These are phyloP conservation scores for Meandrina meandrites DNA, from an alignment of 92 coral and sea anemone genomes.

Conservation along the genomic window DNA sequence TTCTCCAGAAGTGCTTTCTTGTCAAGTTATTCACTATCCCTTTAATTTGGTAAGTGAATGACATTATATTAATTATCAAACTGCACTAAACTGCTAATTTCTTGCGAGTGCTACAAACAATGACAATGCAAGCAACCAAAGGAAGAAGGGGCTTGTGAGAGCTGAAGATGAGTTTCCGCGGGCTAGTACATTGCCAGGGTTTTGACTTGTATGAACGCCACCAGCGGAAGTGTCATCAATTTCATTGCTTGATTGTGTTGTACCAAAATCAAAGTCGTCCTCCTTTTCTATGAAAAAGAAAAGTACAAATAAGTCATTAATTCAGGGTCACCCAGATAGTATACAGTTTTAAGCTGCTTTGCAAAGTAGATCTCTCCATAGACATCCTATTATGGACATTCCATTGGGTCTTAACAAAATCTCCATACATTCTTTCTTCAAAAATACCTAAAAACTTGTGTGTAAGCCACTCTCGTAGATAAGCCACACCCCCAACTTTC, in stretches of 20 bases:
- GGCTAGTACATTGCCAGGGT: slow-evolving; percentile 4
- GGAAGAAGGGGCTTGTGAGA: background rate
- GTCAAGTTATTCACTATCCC: background rate
- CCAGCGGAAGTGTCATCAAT: background rate
- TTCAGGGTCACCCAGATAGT: background rate
- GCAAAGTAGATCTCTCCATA: background rate
- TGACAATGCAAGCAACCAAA: background rate
- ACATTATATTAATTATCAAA: too few relatives aligned
- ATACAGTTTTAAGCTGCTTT: background rate
- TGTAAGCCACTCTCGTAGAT: too few relatives aligned
- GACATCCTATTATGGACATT: background rate
- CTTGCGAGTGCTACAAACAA: background rate
- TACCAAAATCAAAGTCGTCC: background rate
- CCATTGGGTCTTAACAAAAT: background rate
- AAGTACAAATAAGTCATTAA: background rate
- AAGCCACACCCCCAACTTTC: too few relatives aligned
- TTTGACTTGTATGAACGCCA: background rate
- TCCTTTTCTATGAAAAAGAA: background rate
- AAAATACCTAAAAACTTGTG: background rate
- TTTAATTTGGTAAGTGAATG: background rate
- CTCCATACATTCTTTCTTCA: background rate
- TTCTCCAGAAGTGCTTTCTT: background rate
- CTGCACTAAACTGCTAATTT: background rate
- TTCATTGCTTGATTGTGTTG: background rate
- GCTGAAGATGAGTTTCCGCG: slow-evolving; percentile 11